Evolutionary conservation across 1,140 invertebrate species (phyloP), one percentile per base, ranked within the genome.

Genomic region (Trinorchestia longiramus): DNA sequence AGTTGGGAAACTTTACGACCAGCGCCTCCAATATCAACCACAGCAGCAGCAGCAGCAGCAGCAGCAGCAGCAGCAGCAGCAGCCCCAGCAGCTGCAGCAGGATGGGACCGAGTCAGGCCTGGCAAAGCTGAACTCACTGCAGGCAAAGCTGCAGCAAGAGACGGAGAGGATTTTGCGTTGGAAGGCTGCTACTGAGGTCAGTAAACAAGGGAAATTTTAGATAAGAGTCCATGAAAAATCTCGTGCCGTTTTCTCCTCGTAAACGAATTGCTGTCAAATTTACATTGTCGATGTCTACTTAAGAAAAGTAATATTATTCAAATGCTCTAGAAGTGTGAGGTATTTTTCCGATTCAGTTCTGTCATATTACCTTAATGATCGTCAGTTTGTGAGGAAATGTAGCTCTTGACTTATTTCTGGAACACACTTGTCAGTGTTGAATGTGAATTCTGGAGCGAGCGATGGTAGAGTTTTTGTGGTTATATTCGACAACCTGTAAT

Each of bases 111-210:
- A 94, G 92, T 17, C 92, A 43, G 43, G 44, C 17, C 44, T 94
- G 92, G 92, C 92, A 3, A 44, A 94, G 43, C 44, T 43, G 43
- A 44, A 94, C 92, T 94, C 92, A 1, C 43, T 94, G 92, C 92
- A 94, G 43, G 40, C 0, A 8, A 94, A 94, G 47, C 44, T 94
- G 92, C 92, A 94, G 92, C 92, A 45, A 94, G 92, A 94, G 44
- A 94, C 92, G 44, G 92, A 94, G 43, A 94, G 40, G 11, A 44
- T 94, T 11, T 36, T 94, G 92, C 92, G 92, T 1, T 94, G 92
- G 92, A 94, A 94, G 44, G 92, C 92, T 45, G 92, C 44, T 19
- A 94, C 92, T 3, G 92, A 94, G 92, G 92, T 94, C 6, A 94
- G 41, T 91, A 77, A 77, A 77, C 8, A 77, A 15, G 28, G 15